Evolutionary conservation across 2,113 vertebrate species (phyloP).

Genomic region (Burhinus oedicnemus): DNA sequence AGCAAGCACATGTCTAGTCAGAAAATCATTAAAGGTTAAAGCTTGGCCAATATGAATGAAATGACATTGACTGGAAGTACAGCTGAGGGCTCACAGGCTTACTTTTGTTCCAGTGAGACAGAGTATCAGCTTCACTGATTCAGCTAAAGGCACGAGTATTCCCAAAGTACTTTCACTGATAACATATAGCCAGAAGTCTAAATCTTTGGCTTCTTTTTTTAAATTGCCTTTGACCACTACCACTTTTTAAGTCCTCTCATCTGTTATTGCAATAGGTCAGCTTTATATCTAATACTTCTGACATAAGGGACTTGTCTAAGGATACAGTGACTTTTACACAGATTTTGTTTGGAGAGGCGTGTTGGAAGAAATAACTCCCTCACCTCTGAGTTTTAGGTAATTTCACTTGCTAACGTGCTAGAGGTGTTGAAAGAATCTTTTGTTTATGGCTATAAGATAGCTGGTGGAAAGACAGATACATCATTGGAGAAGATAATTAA

Average conservation of each 20-base stretch:
- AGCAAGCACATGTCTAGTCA: background rate
- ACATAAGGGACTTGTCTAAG: background rate
- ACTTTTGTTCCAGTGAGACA: background rate
- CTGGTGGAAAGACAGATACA: background rate
- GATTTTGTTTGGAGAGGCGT: background rate
- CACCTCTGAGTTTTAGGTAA: background rate
- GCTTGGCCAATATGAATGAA: background rate
- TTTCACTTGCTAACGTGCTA: background rate
- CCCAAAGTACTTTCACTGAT: background rate
- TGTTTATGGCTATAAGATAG: background rate
- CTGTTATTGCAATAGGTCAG: background rate
- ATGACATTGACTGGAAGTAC: background rate
- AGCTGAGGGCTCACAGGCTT: background rate
- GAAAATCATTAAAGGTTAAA: conserved; percentile 18
- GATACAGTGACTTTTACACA: background rate
- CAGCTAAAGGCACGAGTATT: background rate
- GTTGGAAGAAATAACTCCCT: background rate
- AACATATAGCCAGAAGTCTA: background rate
- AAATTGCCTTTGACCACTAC: background rate
- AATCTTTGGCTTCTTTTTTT: background rate
- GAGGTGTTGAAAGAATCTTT: background rate
- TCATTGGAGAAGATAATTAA: background rate
- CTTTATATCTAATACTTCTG: background rate
- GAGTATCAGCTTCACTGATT: background rate
- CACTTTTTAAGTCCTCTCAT: background rate